Percentiles rank a stretch among this genome's conserved stretches.
These are phyloP conservation scores for Cecidostiba fungosa DNA, from an alignment of 2,888 invertebrate genomes.

Conservation along the genomic window DNA sequence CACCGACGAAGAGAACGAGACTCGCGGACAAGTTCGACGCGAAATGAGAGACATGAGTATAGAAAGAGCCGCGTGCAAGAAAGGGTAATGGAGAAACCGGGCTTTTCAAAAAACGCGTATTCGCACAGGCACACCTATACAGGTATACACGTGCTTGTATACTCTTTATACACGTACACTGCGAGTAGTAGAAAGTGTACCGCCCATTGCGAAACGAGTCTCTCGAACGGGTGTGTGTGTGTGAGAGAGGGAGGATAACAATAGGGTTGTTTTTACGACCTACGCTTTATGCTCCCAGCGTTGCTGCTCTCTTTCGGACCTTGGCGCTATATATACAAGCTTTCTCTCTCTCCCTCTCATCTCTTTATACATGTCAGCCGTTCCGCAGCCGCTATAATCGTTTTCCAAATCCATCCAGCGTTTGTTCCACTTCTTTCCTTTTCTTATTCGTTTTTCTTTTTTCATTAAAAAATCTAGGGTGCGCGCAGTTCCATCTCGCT, in stretches of 20 bases:
- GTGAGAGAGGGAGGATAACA: constrained; percentile 69
- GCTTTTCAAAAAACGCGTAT: constrained; percentile 14
- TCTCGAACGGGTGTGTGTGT: constrained; percentile 30
- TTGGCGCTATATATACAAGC: constrained; percentile 5
- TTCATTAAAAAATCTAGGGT: constrained; percentile 35
- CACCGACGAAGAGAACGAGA: neutral
- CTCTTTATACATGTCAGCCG: constrained; percentile 27
- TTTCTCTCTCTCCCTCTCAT: constrained; percentile 59
- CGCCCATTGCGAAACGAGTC: constrained; percentile 74
- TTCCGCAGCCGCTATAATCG: constrained; percentile 39
- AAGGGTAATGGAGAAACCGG: neutral
- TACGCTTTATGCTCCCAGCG: constrained; percentile 54
- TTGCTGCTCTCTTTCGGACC: constrained; percentile 64
- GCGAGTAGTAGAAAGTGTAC: neutral
- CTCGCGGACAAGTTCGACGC: neutral
- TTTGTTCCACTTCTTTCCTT: constrained; percentile 12
- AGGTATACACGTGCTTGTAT: neutral
- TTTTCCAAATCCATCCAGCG: constrained; percentile 53
- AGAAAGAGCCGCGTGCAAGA: neutral
- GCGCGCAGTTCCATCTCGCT: neutral
- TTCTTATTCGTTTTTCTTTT: constrained; percentile 41
- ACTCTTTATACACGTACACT: neutral
- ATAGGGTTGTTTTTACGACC: constrained; percentile 77
- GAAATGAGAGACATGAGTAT: neutral
- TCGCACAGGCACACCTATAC: neutral